A percentile compares a stretch with the other conserved stretches of the same genome.
Conservation (phyloP, 2,113 vertebrate genomes). For the Aix galericulata region DNA sequence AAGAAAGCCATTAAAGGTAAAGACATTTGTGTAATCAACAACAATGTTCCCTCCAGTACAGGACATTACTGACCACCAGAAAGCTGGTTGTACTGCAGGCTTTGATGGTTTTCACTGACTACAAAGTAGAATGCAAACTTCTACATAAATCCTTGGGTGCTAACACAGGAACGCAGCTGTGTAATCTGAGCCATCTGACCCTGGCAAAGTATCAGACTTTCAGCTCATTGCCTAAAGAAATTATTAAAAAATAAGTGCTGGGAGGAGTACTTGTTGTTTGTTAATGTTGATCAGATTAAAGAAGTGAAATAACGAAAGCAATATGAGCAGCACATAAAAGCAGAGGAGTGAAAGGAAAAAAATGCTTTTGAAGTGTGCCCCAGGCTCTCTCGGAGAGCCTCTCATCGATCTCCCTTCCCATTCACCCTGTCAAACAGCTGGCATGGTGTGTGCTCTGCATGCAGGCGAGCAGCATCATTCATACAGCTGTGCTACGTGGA, state of each 20-base stretch:
- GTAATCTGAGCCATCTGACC: slow-evolving; percentile 1
- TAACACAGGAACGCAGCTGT: not conserved
- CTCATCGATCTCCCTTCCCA: not conserved
- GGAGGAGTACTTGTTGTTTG: not conserved
- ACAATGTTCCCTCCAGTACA: not conserved
- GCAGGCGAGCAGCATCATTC: not conserved
- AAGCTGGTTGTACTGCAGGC: not conserved
- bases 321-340: slow-evolving; percentile 27
- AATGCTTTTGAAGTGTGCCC: not conserved
- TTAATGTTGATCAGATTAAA: slow-evolving; percentile 29
- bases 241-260: not conserved
- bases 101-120: not conserved
- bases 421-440: slow-evolving; percentile 6
- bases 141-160: not conserved
- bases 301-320: not conserved
- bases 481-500: not conserved
- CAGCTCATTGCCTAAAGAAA: not conserved
- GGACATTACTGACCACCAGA: not conserved
- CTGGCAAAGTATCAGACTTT: not conserved
- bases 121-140: not conserved
- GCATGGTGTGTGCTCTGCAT: not conserved
- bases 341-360: slow-evolving; percentile 9
- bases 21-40: not conserved
- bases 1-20: slow-evolving; percentile 2
- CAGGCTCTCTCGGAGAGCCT: not conserved